Percentiles rank a stretch among this genome's conserved stretches.
Evolutionary conservation across 2,888 invertebrate genomes (phyloP).

Genomic region (Limnephilus marmoratus): DNA sequence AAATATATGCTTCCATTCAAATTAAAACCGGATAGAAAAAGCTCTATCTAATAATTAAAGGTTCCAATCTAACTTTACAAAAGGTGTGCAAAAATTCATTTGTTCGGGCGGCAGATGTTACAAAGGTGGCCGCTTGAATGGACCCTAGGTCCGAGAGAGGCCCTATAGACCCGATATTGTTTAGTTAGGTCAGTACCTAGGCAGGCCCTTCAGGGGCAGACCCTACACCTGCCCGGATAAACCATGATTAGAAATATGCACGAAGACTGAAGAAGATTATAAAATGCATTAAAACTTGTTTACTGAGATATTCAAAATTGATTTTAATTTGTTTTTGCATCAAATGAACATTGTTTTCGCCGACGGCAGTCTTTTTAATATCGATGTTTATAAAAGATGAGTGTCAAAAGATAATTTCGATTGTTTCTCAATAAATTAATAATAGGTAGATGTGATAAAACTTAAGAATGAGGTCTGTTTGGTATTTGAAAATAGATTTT

Average conservation of each 20-base stretch:
- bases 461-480: not conserved
- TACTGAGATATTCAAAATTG: not conserved
- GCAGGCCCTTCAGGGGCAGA: not conserved
- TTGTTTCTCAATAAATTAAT: not conserved
- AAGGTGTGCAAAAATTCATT: slow-evolving; percentile 39
- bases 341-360: not conserved
- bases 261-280: not conserved
- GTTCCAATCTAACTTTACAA: not conserved
- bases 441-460: not conserved
- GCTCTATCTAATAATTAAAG: slow-evolving; percentile 22
- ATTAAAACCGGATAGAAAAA: not conserved
- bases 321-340: not conserved
- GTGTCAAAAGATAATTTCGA: not conserved
- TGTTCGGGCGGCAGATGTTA: slow-evolving; percentile 30
- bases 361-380: not conserved
- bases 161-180: not conserved
- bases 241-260: not conserved
- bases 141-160: not conserved
- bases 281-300: not conserved
- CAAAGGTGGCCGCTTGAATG: not conserved
- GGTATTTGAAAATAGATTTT: not conserved
- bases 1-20: not conserved
- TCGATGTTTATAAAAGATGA: not conserved
- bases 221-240: not conserved
- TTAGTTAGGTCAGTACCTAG: slow-evolving; percentile 32